Percentiles rank a stretch among this genome's conserved stretches.
Conservation (phyloP, 2,113 vertebrate species). For the Leptocoma aspasia region DNA sequence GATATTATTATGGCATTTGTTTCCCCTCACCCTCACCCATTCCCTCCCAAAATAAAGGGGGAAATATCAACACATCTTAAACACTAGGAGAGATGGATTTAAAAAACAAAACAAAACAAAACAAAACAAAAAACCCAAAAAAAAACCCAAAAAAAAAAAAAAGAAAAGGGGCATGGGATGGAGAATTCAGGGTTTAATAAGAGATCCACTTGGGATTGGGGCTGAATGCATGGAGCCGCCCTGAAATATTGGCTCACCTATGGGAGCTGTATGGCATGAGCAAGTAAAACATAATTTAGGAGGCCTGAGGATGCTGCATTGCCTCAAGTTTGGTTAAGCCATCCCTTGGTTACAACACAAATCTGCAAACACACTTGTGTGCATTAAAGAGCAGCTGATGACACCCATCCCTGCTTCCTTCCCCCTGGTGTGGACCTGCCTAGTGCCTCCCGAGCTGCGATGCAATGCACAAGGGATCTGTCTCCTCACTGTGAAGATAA, state of each 20-base stretch:
- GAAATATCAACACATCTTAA: slow-evolving; percentile 11
- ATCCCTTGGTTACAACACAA: neutral
- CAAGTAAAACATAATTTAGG: neutral
- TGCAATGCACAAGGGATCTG: neutral
- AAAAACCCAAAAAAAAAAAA: neutral
- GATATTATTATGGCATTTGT: slow-evolving; percentile 61
- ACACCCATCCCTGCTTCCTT: neutral
- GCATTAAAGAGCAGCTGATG: neutral
- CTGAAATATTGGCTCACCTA: neutral
- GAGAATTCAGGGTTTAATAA: neutral
- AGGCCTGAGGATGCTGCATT: neutral
- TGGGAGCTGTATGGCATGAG: fast-evolving
- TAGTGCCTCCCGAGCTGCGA: neutral
- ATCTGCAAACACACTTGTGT: neutral
- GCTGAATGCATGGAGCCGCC: neutral
- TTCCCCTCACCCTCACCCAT: slow-evolving; percentile 51
- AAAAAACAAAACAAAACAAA: neutral
- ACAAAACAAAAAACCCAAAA: no score
- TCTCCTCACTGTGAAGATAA: slow-evolving; percentile 55
- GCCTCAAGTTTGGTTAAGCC: neutral
- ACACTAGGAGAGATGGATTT: neutral
- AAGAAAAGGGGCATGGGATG: neutral
- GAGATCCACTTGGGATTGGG: neutral
- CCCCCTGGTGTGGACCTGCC: fast-evolving
- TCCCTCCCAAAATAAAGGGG: slow-evolving; percentile 35